These are phyloP conservation scores for Stegodyphus mimosarum DNA, from an alignment of 1,140 invertebrate genomes.

Conservation along the genomic window DNA sequence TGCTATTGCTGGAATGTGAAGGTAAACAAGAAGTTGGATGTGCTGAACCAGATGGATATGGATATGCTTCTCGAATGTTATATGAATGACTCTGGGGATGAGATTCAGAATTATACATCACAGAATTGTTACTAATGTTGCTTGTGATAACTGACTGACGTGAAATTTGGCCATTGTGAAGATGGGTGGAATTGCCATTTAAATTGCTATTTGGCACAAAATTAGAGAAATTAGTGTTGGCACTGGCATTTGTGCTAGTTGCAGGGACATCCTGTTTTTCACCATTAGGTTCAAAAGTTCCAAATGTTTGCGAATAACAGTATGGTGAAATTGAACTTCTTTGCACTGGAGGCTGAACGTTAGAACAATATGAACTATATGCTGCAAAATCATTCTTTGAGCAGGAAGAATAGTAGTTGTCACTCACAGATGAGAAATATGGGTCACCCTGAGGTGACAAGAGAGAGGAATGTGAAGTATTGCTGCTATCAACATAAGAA, in stretches of 20 bases:
- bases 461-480: slow-evolving; percentile 48
- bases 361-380: slow-evolving; percentile 56
- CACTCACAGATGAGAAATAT: slow-evolving; percentile 60
- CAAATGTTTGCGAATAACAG: slow-evolving; percentile 56
- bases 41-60: slow-evolving; percentile 43
- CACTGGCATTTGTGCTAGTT: slow-evolving; percentile 41
- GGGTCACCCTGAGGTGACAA: slow-evolving; percentile 55
- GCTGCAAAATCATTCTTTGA: slow-evolving; percentile 58
- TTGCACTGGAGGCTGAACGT: slow-evolving; percentile 44
- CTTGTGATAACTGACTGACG: slow-evolving; percentile 58
- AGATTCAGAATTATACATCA: slow-evolving; percentile 43
- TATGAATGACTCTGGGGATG: slow-evolving; percentile 49
- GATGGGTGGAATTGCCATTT: slow-evolving; percentile 43
- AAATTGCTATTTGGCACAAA: slow-evolving; percentile 60
- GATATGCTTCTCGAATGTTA: slow-evolving; percentile 42
- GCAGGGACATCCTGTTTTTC: slow-evolving; percentile 33
- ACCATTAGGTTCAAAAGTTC: slow-evolving; percentile 27
- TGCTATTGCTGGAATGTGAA: not conserved
- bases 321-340: slow-evolving; percentile 55
- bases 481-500: slow-evolving; percentile 50
- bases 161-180: slow-evolving; percentile 54
- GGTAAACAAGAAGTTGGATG: slow-evolving; percentile 34
- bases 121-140: slow-evolving; percentile 44
- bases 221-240: slow-evolving; percentile 55
- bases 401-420: slow-evolving; percentile 56